phyloP scores from a whole-genome alignment of 2,113 vertebrate genomes.

The Pholis gunnellus region DNA sequence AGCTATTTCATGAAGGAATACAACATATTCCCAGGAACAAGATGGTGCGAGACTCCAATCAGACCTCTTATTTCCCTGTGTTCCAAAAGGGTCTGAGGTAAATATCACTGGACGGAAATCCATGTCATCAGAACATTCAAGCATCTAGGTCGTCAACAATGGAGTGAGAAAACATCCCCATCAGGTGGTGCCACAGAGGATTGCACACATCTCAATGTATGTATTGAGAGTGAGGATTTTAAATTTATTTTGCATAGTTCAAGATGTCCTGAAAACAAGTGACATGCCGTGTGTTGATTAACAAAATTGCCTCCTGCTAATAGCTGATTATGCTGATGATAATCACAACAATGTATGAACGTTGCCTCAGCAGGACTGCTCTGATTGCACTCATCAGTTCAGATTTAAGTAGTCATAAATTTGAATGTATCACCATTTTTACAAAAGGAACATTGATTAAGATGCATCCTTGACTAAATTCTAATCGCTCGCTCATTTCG shows the following conservation, averaged over 20 bases:
- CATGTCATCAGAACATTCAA: neutral
- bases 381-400: slow-evolving; percentile 52
- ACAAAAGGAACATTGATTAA: slow-evolving; percentile 31
- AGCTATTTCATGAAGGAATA: neutral
- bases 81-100: neutral
- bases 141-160: neutral
- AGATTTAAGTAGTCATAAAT: slow-evolving; percentile 43
- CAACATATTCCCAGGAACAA: neutral
- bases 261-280: slow-evolving; percentile 31
- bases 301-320: slow-evolving; percentile 30
- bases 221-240: neutral
- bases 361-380: slow-evolving; percentile 16
- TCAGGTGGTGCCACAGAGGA: slow-evolving; percentile 54
- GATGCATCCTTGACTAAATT: slow-evolving; percentile 15
- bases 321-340: slow-evolving; percentile 29
- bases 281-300: slow-evolving; percentile 41
- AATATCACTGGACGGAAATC: slow-evolving; percentile 6
- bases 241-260: slow-evolving; percentile 26
- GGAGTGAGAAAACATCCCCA: slow-evolving; percentile 46
- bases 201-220: neutral
- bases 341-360: slow-evolving; percentile 10
- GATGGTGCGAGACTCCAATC: neutral
- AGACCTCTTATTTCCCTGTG: neutral
- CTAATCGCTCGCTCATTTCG: slow-evolving; percentile 5
- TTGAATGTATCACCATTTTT: slow-evolving; percentile 30